Conservation (phyloP, 2,888 invertebrate genomes). For the Copidosoma aretas region DNA sequence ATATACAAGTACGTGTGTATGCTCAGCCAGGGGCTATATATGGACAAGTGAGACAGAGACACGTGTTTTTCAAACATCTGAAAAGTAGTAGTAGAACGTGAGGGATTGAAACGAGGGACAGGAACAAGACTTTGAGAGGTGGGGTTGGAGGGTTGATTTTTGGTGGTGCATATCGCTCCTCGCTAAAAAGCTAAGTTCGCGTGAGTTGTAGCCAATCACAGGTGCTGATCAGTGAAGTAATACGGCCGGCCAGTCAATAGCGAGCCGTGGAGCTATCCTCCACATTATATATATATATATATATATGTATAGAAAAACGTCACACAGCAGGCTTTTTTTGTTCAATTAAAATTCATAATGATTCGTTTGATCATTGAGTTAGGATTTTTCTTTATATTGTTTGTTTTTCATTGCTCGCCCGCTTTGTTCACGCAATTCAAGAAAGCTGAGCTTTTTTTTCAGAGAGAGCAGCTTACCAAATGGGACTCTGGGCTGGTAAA, state of each 20-base stretch:
- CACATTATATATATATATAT: slow-evolving; percentile 24
- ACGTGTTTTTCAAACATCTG: no score
- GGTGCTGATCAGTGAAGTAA: slow-evolving; percentile 47
- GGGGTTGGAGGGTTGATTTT: slow-evolving; percentile 43
- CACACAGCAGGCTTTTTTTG: slow-evolving; percentile 20
- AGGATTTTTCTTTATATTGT: slow-evolving; percentile 18
- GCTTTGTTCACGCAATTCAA: slow-evolving; percentile 24
- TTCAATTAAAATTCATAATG: no score
- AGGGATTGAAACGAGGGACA: slow-evolving; percentile 10
- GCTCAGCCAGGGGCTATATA: neutral
- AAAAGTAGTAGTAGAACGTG: neutral
- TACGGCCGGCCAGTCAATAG: slow-evolving; percentile 52
- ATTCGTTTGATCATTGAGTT: no score
- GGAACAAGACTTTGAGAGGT: slow-evolving; percentile 6
- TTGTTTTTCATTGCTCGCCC: slow-evolving; percentile 19
- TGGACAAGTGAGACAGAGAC: slow-evolving; percentile 1
- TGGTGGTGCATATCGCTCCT: slow-evolving; percentile 57
- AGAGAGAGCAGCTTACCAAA: slow-evolving; percentile 62
- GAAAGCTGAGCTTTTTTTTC: slow-evolving; percentile 40
- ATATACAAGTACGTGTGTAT: no score
- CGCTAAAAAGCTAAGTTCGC: slow-evolving; percentile 58
- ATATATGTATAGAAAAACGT: slow-evolving; percentile 20
- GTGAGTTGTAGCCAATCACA: slow-evolving; percentile 48
- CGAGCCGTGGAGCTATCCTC: slow-evolving; percentile 51
- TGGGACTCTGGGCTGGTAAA: slow-evolving; percentile 70